Evolutionary conservation across 2,797 vertebrate genomes (phyloP), one percentile per base, ranked within the genome.

Genomic region (Phrynocephalus vlangalii): DNA sequence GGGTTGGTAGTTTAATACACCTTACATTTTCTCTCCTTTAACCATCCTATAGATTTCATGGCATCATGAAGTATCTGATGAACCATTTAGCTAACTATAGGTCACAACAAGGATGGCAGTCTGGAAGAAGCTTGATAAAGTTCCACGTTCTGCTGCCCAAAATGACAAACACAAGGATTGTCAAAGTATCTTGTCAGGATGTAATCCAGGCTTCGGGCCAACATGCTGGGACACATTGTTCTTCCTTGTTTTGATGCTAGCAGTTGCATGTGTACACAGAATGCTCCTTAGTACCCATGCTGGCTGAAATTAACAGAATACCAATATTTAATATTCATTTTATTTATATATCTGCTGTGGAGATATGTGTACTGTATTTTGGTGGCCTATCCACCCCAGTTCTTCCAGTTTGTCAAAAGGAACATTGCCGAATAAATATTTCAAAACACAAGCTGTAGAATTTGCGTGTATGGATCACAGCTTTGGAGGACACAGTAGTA

Each of bases 381-480:
- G 60, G 18, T 63, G 3, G 15, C 20, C 5, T 63, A 63, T 63
- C 60, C 18, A 18, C 60, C 60, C 60, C 15, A 63, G 60, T 20
- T 63, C 16, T 63, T 63, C 60, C 60, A 63, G 79, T 81, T 78
- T 60, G 67, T 87, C 75, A 76, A 93, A 92, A 20, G 89, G 89
- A 26, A 90, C 88, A 88, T 86, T 80, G 24, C 1, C 30, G 28
- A 89, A 85, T 5, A 44, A 90, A 80, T 52, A 80, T 79, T 83
- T 89, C 75, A 50, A 67, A 87, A 48, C 50, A 76, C 20, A 66
- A 80, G n/a, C 66, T 76, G 30, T 15, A 48, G 68, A 63, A 50
- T 85, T 88, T 88, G 83, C 81, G 44, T 24, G 73, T 68, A 26
- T 73, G 30, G 73, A 16, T 75, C 68, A 75, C 77, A 70, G 85